Conservation (phyloP, 2,888 invertebrate genomes). For the Chrysina gloriosa region DNA sequence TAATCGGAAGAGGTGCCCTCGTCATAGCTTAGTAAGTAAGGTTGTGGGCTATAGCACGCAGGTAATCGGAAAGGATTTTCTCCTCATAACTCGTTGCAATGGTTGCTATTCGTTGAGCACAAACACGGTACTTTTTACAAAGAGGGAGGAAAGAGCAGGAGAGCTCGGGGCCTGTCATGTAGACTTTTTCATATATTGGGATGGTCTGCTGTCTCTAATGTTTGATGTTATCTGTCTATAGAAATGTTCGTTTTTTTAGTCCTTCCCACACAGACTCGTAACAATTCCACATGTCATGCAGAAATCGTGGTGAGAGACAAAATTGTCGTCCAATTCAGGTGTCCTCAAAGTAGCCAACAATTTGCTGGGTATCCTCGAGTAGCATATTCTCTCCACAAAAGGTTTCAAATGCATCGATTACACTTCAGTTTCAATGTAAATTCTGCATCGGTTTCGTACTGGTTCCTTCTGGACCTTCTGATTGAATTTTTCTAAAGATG, state of each 20-base stretch:
- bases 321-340: neutral
- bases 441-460: too few relatives aligned
- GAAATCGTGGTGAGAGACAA: too few relatives aligned
- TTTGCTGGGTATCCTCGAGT: neutral
- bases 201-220: neutral
- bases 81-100: neutral
- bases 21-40: neutral
- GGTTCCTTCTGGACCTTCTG: too few relatives aligned
- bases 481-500: too few relatives aligned
- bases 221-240: neutral
- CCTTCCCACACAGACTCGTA: neutral
- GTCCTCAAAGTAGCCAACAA: neutral
- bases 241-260: neutral
- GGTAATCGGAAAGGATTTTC: neutral
- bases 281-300: neutral
- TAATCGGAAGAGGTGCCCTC: neutral
- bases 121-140: neutral
- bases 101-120: neutral
- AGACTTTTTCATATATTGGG: neutral
- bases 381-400: neutral
- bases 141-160: too few relatives aligned
- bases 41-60: neutral
- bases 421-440: too few relatives aligned
- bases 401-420: neutral
- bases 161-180: neutral